Conservation (phyloP, 2,113 vertebrate species). For the Sisor rabdophorus region DNA sequence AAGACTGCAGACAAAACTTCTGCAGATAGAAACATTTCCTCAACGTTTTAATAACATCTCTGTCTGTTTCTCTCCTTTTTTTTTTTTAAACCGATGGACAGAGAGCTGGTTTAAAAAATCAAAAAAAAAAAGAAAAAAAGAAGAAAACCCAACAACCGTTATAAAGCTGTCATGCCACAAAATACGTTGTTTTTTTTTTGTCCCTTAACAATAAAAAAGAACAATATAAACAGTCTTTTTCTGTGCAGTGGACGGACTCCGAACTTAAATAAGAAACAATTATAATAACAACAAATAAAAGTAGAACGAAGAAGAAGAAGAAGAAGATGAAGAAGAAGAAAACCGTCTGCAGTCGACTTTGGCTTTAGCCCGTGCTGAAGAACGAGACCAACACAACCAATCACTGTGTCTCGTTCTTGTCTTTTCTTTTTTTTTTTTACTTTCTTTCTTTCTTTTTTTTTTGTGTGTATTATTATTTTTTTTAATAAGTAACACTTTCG, state of each 20-base stretch:
- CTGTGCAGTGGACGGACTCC: constrained; percentile 63
- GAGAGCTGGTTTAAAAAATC: too few relatives aligned
- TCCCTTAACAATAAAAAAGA: constrained; percentile 24
- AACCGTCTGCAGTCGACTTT: constrained; percentile 74
- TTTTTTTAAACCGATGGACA: constrained; percentile 6
- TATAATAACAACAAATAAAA: constrained; percentile 49
- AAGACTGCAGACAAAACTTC: too few relatives aligned
- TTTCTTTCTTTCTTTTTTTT: neutral
- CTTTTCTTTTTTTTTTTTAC: neutral
- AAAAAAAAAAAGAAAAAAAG: too few relatives aligned
- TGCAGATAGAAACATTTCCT: too few relatives aligned
- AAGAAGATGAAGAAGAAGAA: constrained; percentile 11
- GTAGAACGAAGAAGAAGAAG: constrained; percentile 16
- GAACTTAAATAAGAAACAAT: constrained; percentile 59
- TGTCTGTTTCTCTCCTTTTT: neutral
- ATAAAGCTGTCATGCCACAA: constrained; percentile 49
- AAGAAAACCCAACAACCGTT: constrained; percentile 2
- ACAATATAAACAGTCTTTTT: constrained; percentile 51
- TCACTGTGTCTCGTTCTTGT: constrained; percentile 21
- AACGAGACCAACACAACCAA: constrained; percentile 51
- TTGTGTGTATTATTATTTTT: neutral
- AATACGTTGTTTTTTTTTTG: constrained; percentile 17
- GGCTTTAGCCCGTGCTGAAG: constrained; percentile 69
- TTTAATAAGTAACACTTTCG: constrained; percentile 32
- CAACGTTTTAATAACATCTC: neutral